A percentile compares a stretch with the other conserved stretches of the same genome.
phyloP scores from a whole-genome alignment of 1,140 invertebrate species.

The Halictus rubicundus region DNA sequence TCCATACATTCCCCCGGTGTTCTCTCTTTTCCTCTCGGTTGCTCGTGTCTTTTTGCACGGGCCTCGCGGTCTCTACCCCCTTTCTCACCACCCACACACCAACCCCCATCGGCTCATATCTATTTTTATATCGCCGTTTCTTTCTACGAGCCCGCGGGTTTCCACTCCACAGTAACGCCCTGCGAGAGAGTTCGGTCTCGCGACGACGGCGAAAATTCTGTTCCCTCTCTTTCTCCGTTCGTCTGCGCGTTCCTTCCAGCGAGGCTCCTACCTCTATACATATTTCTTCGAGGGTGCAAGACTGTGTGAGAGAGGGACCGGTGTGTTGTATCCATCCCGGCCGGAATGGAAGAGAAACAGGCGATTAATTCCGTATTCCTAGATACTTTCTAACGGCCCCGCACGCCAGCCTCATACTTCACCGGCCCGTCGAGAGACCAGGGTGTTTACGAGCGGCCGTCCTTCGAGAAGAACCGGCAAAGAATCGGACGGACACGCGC shows the following conservation, averaged over 20 bases:
- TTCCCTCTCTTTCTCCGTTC: no score
- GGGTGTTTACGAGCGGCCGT: slow-evolving; percentile 60
- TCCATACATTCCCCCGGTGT: slow-evolving; percentile 76
- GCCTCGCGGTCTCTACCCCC: slow-evolving; percentile 42
- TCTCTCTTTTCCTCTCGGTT: slow-evolving; percentile 40
- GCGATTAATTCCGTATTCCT: slow-evolving; percentile 75
- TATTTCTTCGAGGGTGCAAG: no score
- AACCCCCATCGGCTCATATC: slow-evolving; percentile 57
- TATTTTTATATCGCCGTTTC: slow-evolving; percentile 71
- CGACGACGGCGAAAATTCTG: neutral
- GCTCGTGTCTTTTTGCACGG: slow-evolving; percentile 51
- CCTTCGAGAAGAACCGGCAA: slow-evolving; percentile 50
- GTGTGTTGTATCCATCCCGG: neutral
- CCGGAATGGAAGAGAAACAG: slow-evolving; percentile 43
- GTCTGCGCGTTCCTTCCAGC: no score
- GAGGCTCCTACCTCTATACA: no score
- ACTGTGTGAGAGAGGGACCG: neutral
- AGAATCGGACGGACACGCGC: slow-evolving; percentile 49
- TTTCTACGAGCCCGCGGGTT: slow-evolving; percentile 55
- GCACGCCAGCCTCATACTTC: slow-evolving; percentile 70
- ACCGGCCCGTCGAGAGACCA: slow-evolving; percentile 40
- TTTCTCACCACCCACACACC: slow-evolving; percentile 50
- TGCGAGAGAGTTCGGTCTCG: slow-evolving; percentile 9
- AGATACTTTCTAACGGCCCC: slow-evolving; percentile 67
- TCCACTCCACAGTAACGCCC: slow-evolving; percentile 48